Conservation (phyloP, 2,113 vertebrate genomes). For the Petrocephalus microphthalmus region DNA sequence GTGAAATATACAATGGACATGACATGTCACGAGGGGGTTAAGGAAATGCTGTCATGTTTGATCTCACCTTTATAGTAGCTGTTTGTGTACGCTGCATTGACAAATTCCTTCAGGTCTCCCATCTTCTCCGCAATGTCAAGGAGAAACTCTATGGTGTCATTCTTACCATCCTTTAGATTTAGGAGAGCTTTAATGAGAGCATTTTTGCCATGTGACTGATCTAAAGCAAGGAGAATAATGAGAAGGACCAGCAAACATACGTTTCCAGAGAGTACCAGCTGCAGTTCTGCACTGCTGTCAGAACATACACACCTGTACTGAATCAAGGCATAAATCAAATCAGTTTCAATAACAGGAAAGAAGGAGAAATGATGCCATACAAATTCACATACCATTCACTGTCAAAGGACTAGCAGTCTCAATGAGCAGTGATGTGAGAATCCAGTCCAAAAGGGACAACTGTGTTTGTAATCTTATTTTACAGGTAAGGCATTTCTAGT, state of each 20-base stretch:
- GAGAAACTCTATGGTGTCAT: slow-evolving; percentile 71
- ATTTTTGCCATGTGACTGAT: slow-evolving; percentile 72
- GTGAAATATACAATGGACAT: neutral
- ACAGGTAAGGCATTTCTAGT: neutral
- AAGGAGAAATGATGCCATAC: neutral
- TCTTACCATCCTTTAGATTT: slow-evolving; percentile 74
- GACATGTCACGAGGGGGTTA: neutral
- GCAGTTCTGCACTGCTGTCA: neutral
- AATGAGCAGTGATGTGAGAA: neutral
- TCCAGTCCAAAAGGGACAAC: neutral
- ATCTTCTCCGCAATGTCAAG: slow-evolving; percentile 77
- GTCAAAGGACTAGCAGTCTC: neutral
- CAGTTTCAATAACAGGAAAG: neutral
- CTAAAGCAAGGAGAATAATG: neutral
- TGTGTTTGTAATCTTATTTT: neutral
- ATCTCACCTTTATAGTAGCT: slow-evolving; percentile 80
- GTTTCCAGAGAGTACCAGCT: neutral
- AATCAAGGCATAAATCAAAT: neutral
- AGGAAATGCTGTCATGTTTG: neutral
- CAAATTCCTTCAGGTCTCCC: slow-evolving; percentile 70
- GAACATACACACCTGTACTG: neutral
- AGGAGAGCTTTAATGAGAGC: slow-evolving; percentile 86
- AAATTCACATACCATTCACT: neutral
- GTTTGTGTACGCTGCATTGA: slow-evolving; percentile 80
- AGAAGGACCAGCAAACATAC: neutral